Evolutionary conservation across 2,113 vertebrate genomes (phyloP).

Genomic region (Chamaea fasciata): DNA sequence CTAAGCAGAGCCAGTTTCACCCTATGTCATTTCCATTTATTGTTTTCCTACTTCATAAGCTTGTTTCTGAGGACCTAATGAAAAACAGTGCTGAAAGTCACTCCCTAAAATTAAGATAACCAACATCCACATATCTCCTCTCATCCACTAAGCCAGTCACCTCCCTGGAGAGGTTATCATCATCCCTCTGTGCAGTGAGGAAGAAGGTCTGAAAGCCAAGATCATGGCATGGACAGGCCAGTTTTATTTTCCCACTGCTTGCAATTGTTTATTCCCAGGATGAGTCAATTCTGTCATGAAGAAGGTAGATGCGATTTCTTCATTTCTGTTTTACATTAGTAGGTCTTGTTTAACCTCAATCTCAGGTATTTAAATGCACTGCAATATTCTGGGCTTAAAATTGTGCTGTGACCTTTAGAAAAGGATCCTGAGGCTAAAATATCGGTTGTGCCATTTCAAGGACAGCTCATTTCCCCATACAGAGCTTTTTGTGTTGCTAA

Average conservation of each 20-base stretch:
- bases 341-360: not conserved
- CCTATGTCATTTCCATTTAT: not conserved
- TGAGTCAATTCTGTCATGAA: not conserved
- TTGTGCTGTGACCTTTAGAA: constrained; percentile 18
- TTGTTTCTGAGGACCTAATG: not conserved
- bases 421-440: constrained; percentile 36
- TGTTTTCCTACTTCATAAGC: not conserved
- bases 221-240: not conserved
- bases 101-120: not conserved
- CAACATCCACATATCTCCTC: not conserved
- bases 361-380: constrained; percentile 1
- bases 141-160: not conserved
- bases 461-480: constrained; percentile 14
- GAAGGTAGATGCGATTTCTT: not conserved
- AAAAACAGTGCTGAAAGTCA: not conserved
- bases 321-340: not conserved
- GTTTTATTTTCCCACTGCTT: not conserved
- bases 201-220: not conserved
- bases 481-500: constrained; percentile 15
- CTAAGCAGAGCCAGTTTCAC: not conserved
- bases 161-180: not conserved
- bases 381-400: constrained; percentile 6
- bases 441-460: not conserved
- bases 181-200: not conserved
- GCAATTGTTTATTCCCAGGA: not conserved